Evolutionary conservation across 2,797 vertebrate species (phyloP).

Genomic region (Dendrocincla tyrannina): DNA sequence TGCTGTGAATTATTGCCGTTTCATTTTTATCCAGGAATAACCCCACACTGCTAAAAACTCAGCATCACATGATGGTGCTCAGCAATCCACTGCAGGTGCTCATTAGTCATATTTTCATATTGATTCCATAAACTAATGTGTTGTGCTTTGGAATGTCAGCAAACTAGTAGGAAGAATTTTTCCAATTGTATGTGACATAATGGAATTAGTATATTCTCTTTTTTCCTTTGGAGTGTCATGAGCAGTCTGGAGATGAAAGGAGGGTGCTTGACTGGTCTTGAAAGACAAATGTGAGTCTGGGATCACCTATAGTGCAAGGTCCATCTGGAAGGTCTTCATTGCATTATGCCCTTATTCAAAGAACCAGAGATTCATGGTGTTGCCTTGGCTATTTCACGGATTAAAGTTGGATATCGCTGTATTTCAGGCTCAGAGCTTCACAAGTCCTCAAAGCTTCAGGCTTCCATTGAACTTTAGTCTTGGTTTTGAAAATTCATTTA

Average conservation of each 20-base stretch:
- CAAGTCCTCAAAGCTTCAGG: not conserved
- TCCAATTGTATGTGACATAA: not conserved
- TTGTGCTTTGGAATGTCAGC: not conserved
- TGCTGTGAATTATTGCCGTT: not conserved
- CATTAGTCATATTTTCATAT: not conserved
- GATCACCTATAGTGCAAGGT: not conserved
- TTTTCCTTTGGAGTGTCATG: not conserved
- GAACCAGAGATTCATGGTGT: not conserved
- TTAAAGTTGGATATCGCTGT: not conserved
- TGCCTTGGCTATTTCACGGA: not conserved
- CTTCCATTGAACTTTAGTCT: constrained; percentile 30
- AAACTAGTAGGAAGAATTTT: not conserved
- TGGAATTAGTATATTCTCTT: not conserved
- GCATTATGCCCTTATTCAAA: not conserved
- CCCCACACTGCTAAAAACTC: not conserved
- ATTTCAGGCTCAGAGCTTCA: not conserved
- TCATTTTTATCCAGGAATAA: not conserved
- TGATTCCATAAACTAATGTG: not conserved
- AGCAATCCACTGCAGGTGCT: not conserved
- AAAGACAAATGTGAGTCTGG: not conserved
- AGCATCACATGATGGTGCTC: not conserved
- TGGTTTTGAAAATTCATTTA: constrained; percentile 64
- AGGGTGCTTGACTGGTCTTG: not conserved
- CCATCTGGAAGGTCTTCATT: constrained; percentile 14
- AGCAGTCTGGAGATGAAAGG: constrained; percentile 6